These are phyloP conservation scores for Dromaius novaehollandiae DNA, from an alignment of 2,113 vertebrate species.

Conservation along the genomic window DNA sequence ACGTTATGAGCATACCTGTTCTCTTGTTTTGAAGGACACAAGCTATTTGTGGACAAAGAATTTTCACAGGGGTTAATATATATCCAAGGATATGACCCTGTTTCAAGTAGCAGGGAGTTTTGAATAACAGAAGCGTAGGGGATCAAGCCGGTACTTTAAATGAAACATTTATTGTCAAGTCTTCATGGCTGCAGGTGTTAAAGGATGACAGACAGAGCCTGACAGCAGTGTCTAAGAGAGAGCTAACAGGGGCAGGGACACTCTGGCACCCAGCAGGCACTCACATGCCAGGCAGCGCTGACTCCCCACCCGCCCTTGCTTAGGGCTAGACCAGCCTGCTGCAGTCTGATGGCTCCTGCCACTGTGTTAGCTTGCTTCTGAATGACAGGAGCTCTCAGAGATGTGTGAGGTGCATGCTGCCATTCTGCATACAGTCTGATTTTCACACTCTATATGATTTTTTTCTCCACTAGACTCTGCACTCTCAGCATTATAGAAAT, in stretches of 20 bases:
- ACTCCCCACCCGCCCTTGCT: not conserved
- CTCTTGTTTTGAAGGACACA: not conserved
- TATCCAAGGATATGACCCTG: not conserved
- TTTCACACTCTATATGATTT: not conserved
- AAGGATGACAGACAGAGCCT: not conserved
- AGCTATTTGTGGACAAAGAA: not conserved
- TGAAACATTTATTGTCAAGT: not conserved
- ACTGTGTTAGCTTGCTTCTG: not conserved
- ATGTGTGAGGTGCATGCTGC: not conserved
- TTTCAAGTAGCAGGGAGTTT: not conserved
- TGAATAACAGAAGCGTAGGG: not conserved
- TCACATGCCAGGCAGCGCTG: not conserved
- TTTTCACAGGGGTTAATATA: not conserved
- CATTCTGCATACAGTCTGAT: not conserved
- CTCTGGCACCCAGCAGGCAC: not conserved
- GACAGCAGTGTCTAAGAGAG: not conserved
- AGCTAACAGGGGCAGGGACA: not conserved
- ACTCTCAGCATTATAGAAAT: not conserved
- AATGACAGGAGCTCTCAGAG: not conserved
- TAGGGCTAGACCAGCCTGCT: accelerated
- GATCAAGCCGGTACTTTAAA: not conserved
- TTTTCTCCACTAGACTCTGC: not conserved
- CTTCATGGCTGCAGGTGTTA: not conserved
- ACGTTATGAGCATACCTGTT: not conserved
- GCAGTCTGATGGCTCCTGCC: not conserved